Conservation (phyloP, 1,140 invertebrate genomes). For the Asbolus verrucosus region DNA sequence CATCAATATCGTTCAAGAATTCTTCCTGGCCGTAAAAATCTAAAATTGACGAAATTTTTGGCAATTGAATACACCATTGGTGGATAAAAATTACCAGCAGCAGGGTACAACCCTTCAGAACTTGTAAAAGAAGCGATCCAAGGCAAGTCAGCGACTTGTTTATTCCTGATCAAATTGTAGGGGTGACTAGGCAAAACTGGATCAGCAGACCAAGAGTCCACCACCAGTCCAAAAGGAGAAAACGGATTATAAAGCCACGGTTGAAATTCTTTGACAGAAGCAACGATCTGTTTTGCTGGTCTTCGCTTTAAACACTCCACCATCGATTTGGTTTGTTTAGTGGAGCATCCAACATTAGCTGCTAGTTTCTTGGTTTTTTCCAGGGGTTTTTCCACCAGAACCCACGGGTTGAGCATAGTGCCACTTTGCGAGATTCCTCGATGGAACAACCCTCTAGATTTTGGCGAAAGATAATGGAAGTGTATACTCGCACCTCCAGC, state of each 20-base stretch:
- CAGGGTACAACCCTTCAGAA: slow-evolving; percentile 65
- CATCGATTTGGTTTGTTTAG: slow-evolving; percentile 60
- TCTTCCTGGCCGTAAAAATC: slow-evolving; percentile 56
- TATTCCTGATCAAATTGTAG: slow-evolving; percentile 66
- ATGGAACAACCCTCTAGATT: slow-evolving; percentile 72
- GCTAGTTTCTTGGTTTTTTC: slow-evolving; percentile 70
- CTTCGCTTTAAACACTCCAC: slow-evolving; percentile 70
- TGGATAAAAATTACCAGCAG: no score
- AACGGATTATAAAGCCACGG: slow-evolving; percentile 65
- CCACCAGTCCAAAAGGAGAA: slow-evolving; percentile 61
- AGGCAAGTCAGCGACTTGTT: slow-evolving; percentile 63
- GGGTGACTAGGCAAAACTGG: slow-evolving; percentile 71
- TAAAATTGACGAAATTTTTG: no score
- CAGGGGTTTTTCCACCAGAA: slow-evolving; percentile 67
- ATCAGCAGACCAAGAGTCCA: slow-evolving; percentile 61
- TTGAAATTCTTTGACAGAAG: slow-evolving; percentile 59
- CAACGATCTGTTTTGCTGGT: slow-evolving; percentile 65
- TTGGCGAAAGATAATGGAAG: slow-evolving; percentile 68
- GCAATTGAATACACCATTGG: no score
- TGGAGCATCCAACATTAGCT: slow-evolving; percentile 69
- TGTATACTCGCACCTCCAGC: slow-evolving; percentile 72
- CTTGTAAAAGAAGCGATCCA: slow-evolving; percentile 62
- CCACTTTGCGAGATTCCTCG: slow-evolving; percentile 85
- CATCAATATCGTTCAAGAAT: slow-evolving; percentile 53
- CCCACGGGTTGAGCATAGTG: slow-evolving; percentile 78